A percentile compares a stretch with the other conserved stretches of the same genome.
Evolutionary conservation across 2,113 vertebrate species (phyloP).

Genomic region (Lepus europaeus): DNA sequence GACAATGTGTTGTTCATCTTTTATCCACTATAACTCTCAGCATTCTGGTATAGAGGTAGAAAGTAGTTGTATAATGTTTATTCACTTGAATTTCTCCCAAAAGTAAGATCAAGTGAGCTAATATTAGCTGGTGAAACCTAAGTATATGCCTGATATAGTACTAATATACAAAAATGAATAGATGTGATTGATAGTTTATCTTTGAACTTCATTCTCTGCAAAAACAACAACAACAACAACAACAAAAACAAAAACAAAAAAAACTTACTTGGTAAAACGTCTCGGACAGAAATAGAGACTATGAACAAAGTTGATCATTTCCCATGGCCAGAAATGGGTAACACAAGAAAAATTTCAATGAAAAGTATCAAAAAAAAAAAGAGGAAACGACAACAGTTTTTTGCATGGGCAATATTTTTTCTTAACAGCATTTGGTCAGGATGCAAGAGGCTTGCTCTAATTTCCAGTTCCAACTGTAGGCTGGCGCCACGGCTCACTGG

Average conservation of each 20-base stretch:
- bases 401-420: slow-evolving; percentile 62
- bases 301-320: slow-evolving; percentile 37
- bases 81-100: slow-evolving; percentile 53
- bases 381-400: slow-evolving; percentile 36
- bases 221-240: too few species aligned
- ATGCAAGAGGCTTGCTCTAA: slow-evolving; percentile 16
- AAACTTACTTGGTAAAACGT: slow-evolving; percentile 25
- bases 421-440: slow-evolving; percentile 42
- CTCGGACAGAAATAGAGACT: neutral
- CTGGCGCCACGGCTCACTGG: too few species aligned
- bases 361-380: slow-evolving; percentile 40
- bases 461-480: neutral
- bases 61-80: slow-evolving; percentile 48
- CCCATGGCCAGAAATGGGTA: slow-evolving; percentile 27
- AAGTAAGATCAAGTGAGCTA: neutral
- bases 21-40: neutral
- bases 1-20: neutral
- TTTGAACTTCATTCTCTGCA: slow-evolving; percentile 47
- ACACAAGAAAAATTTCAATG: slow-evolving; percentile 52
- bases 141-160: neutral
- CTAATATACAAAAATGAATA: neutral
- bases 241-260: too few species aligned
- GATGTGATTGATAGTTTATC: neutral
- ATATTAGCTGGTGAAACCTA: neutral
- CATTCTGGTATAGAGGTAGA: slow-evolving; percentile 15